Percentiles rank a stretch among this genome's conserved stretches.
phyloP scores from a whole-genome alignment of 2,888 invertebrate species.

The Phaedon cochleariae region DNA sequence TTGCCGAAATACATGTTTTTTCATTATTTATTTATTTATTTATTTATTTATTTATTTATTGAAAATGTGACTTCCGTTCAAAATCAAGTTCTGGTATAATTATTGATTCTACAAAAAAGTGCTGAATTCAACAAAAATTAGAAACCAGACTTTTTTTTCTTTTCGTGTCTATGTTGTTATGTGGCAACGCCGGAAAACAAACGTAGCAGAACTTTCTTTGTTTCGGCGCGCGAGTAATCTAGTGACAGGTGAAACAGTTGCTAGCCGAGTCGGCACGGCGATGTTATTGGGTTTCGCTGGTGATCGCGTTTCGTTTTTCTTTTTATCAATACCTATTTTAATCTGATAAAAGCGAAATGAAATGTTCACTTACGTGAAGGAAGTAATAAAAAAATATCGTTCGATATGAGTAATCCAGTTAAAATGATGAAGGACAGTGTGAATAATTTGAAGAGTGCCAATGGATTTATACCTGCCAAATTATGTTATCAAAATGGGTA shows the following conservation, averaged over 20 bases:
- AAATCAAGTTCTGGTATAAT: too few species aligned
- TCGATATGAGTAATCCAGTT: slow-evolving; percentile 37
- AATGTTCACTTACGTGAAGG: neutral
- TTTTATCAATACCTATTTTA: neutral
- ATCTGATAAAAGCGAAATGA: neutral
- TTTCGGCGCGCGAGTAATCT: slow-evolving; percentile 8
- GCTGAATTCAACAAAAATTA: too few species aligned
- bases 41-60: too few species aligned
- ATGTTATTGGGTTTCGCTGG: slow-evolving; percentile 14
- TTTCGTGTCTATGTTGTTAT: too few species aligned
- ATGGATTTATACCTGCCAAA: slow-evolving; percentile 43
- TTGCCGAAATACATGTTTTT: too few species aligned
- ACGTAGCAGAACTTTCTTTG: slow-evolving; percentile 37
- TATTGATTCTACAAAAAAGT: too few species aligned
- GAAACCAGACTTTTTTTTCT: too few species aligned
- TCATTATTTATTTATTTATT: too few species aligned
- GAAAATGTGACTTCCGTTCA: too few species aligned
- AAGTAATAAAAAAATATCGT: neutral
- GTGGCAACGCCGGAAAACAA: slow-evolving; percentile 34
- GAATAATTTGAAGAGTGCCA: slow-evolving; percentile 45
- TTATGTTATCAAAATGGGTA: slow-evolving; percentile 45
- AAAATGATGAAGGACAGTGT: slow-evolving; percentile 46
- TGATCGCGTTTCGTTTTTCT: slow-evolving; percentile 6
- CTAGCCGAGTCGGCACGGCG: slow-evolving; percentile 24
- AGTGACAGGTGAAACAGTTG: slow-evolving; percentile 46